Percentiles rank a stretch among this genome's conserved stretches.
phyloP scores from a whole-genome alignment of 2,113 vertebrate genomes.

The Psilopogon haemacephalus region DNA sequence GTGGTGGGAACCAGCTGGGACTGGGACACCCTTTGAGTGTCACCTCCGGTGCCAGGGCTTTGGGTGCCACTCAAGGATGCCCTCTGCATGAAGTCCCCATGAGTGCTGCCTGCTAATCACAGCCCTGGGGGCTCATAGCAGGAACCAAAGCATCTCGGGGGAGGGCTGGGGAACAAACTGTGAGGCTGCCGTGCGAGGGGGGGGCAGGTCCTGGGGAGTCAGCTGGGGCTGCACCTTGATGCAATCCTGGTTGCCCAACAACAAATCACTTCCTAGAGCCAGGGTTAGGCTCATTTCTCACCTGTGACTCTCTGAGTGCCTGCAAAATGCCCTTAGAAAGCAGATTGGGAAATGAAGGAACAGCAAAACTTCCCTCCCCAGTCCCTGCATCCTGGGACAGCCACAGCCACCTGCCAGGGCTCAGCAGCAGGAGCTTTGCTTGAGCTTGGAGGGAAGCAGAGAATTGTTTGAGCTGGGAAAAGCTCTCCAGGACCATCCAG shows the following conservation, averaged over 20 bases:
- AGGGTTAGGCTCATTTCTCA: slow-evolving; percentile 23
- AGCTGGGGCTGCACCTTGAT: neutral
- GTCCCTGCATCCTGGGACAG: too few relatives aligned
- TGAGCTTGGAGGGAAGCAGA: too few relatives aligned
- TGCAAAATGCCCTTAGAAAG: slow-evolving; percentile 34
- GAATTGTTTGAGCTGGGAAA: too few relatives aligned
- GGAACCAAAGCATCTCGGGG: too few relatives aligned
- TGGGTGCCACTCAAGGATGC: neutral
- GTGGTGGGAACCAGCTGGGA: neutral
- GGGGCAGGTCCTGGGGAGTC: neutral
- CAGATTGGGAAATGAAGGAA: slow-evolving; percentile 34
- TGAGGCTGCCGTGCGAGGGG: neutral
- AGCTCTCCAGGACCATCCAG: too few relatives aligned
- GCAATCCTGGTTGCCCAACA: slow-evolving; percentile 11
- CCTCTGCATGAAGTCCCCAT: neutral
- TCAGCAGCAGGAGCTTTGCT: too few relatives aligned
- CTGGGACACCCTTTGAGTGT: accelerated
- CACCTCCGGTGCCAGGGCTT: neutral
- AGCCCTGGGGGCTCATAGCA: neutral
- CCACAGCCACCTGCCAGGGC: too few relatives aligned
- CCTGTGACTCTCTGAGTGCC: neutral
- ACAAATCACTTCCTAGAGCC: slow-evolving; percentile 37
- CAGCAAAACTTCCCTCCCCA: too few relatives aligned
- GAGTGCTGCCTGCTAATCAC: slow-evolving; percentile 17
- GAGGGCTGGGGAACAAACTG: too few relatives aligned